A percentile compares a stretch with the other conserved stretches of the same genome.
These are phyloP conservation scores for Megamerina dolium DNA, from an alignment of 2,888 invertebrate genomes.

Conservation along the genomic window DNA sequence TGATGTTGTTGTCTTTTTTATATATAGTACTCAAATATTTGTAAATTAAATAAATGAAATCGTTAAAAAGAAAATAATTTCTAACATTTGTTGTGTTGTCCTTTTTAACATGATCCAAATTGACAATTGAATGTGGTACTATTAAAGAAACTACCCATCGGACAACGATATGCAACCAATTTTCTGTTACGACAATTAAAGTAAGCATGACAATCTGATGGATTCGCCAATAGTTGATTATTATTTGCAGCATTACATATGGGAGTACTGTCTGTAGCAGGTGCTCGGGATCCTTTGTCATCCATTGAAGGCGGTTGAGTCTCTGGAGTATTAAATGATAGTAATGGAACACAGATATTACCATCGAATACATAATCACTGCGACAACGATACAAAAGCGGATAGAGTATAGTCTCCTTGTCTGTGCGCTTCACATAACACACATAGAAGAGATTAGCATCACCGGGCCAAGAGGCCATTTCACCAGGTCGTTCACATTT, in stretches of 20 bases:
- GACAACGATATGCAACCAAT: constrained; percentile 13
- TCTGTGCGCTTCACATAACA: constrained; percentile 25
- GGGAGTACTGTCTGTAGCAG: neutral
- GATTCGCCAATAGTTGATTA: constrained; percentile 7
- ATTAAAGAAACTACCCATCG: constrained; percentile 24
- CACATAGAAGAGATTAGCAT: constrained; percentile 34
- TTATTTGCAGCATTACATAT: neutral
- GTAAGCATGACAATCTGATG: constrained; percentile 16
- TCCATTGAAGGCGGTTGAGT: too few species aligned
- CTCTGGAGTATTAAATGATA: neutral
- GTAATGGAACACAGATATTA: neutral
- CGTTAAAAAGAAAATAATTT: too few species aligned
- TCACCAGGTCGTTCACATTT: constrained; percentile 30
- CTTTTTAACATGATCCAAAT: too few species aligned
- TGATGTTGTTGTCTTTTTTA: too few species aligned
- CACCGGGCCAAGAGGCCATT: constrained; percentile 31
- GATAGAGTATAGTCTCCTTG: constrained; percentile 24
- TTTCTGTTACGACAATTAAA: constrained; percentile 16
- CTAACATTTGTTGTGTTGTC: too few species aligned
- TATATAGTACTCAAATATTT: too few species aligned
- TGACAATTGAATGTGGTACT: constrained; percentile 15
- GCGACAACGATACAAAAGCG: constrained; percentile 35
- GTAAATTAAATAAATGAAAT: too few species aligned
- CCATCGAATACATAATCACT: constrained; percentile 27
- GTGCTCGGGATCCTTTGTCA: too few species aligned